Base-by-base conservation (phyloP, 2,888 invertebrate species). In the Erannis defoliaria region DNA sequence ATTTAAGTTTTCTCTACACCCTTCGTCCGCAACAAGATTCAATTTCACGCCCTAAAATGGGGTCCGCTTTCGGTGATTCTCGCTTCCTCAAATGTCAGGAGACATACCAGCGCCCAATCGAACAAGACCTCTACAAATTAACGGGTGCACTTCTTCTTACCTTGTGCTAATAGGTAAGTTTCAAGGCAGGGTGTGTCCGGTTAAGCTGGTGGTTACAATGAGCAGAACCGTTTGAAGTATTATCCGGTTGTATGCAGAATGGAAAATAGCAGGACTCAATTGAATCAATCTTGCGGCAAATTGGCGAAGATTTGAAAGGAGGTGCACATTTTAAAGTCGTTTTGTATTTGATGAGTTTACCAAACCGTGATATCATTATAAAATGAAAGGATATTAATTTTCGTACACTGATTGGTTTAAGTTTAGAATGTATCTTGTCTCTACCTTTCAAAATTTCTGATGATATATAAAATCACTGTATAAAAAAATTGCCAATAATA, bases 21-120 rank as follows among this genome's bases (percentile, higher is more conserved):
- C 90, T 88, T 81, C 82, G 76, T 78, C 89, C 89, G 85, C 88
- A 91, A 91, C 92, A 92, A 88, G 91, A 93, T 93, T 93, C 92
- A 93, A 93, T 93, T 92, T 92, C 88, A 91, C 91, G 89, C 90
- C 89, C 85, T 80, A 81, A 85, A 90, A 90, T 89, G 88, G 90
- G 90, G 86, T 86, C 83, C 81, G 78, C 74, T 85, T 82, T 82
- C 80, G 88, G 74, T 84, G 85, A 85, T 88, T 85, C 81, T 80
- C 84, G 81, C 80, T 84, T 85, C 79, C 85, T 89, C 86, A 86
- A 89, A 90, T 81, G 88, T 89, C 90, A 89, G 77, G 84, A 90
- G 88, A 89, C 85, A 87, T 81, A 77, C 82, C 81, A 81, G 81
- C 78, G 78, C 68, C 89, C 86, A 88, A 71, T 74, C 66, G 73